Evolutionary conservation across 2,888 invertebrate species (phyloP).

Genomic region (Phortica okadai): DNA sequence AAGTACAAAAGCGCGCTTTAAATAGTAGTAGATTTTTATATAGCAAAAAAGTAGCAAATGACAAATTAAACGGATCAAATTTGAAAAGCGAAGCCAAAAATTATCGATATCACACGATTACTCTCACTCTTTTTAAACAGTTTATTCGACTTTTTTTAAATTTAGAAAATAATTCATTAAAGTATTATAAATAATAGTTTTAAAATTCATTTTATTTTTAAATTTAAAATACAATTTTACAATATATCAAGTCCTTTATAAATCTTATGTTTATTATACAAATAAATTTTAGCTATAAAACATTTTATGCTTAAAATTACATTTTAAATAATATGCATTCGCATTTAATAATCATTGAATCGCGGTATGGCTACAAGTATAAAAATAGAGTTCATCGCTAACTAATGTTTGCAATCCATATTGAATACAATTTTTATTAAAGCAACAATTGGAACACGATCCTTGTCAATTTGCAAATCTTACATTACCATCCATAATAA

Average conservation of each 20-base stretch:
- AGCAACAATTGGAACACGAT: constrained; percentile 7
- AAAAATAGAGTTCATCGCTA: not conserved
- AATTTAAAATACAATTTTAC: not conserved
- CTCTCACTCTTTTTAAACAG: too few species aligned
- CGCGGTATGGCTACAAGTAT: not conserved
- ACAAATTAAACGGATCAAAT: too few species aligned
- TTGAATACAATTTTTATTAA: constrained; percentile 5
- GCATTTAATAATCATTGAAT: not conserved
- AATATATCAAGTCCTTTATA: not conserved
- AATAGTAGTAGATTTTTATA: constrained; percentile 5
- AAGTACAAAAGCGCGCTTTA: constrained; percentile 14
- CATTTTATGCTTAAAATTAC: not conserved
- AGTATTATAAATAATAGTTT: not conserved
- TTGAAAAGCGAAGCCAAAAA: too few species aligned
- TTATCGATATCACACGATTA: too few species aligned
- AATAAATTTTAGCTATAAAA: not conserved
- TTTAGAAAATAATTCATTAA: too few species aligned
- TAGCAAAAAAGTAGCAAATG: not conserved
- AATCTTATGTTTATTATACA: too few species aligned
- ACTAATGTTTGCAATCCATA: not conserved
- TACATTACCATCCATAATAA: not conserved
- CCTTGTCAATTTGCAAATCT: not conserved
- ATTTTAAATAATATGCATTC: not conserved
- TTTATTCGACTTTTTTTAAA: too few species aligned
- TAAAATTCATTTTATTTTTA: not conserved